Percentiles rank a stretch among this genome's conserved stretches.
phyloP scores from a whole-genome alignment of 2,113 vertebrate species.

The Emydura subglobosa region DNA sequence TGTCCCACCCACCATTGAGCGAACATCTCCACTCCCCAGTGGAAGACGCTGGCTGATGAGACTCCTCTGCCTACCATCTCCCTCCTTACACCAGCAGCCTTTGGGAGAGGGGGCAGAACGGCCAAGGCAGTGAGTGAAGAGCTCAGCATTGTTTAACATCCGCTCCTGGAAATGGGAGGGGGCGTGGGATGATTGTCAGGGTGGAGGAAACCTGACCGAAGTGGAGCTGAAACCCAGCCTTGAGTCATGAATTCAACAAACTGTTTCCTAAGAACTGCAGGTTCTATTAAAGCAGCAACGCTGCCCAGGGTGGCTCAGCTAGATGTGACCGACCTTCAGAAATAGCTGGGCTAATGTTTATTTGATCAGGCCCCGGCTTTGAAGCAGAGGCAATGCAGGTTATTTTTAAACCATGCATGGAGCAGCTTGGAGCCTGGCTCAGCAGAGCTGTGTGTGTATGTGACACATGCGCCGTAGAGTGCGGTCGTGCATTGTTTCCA shows the following conservation, averaged over 20 bases:
- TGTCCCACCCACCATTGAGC: not conserved
- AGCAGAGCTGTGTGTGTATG: not conserved
- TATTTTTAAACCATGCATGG: slow-evolving; percentile 64
- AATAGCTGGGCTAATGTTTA: slow-evolving; percentile 54
- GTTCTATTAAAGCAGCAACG: not conserved
- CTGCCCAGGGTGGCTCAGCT: not conserved
- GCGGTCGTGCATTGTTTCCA: not conserved
- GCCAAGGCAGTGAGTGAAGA: not conserved
- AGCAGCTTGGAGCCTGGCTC: slow-evolving; percentile 59
- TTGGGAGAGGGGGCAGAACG: too few species aligned
- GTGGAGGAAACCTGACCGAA: not conserved
- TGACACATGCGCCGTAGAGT: slow-evolving; percentile 1
- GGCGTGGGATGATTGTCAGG: too few species aligned
- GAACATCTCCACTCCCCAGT: not conserved
- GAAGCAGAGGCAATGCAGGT: slow-evolving; percentile 10
- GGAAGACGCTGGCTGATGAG: too few species aligned
- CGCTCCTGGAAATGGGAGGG: too few species aligned
- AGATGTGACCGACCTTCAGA: slow-evolving; percentile 65
- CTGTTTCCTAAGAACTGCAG: not conserved
- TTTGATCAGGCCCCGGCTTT: slow-evolving; percentile 56
- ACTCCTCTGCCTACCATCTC: too few species aligned
- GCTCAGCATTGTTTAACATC: not conserved
- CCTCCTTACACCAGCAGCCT: too few species aligned
- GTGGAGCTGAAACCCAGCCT: accelerated
- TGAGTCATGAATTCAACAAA: accelerated